Base-by-base conservation (phyloP, 2,113 vertebrate genomes). In the Callocephalon fimbriatum region DNA sequence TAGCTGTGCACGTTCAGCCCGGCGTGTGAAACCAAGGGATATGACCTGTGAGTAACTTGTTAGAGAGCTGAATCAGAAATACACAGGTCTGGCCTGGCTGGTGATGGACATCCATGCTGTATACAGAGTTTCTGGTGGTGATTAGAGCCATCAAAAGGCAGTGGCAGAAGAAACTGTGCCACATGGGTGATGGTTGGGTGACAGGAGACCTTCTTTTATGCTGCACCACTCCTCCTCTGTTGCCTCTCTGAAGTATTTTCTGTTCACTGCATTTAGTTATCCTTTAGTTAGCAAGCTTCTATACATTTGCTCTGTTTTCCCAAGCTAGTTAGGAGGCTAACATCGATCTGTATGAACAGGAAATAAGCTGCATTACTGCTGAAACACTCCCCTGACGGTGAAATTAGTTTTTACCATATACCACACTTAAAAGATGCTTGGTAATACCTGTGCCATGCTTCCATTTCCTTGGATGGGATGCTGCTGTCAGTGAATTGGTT, bases 1-100 rank as follows among this genome's bases (percentile, higher is more conserved):
- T 1, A 19, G 31, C 56, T 32, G 9, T 17, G 51, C 37, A 4
- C 0, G 1, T 37, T 45, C 22, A 1, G 23, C 45, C 85, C 37
- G 50, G 53, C 7, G 0, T 2, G 7, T 59, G 74, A n/a, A 31
- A 18, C 12, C 10, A 15, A 10, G 40, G 53, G 15, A 1, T 11
- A 1, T 7, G 23, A 61, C 27, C n/a, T 37, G 22, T 8, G 29
- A 22, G 4, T 38, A 25, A 56, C 66, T 18, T 31, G 44, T 15
- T 72, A 20, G 62, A 37, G 62, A 66, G 63, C 59, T 44, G 37
- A 54, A 37, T n/a, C 19, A 8, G 4, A 26, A 32, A 26, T 32
- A 12, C 66, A 20, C 15, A 2, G 42, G 16, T 45, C 72, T 73
- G 92, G 42, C 27, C 75, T 42, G n/a, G 9, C 48, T 1, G 1